Percentiles rank a stretch among this genome's conserved stretches.
These are phyloP conservation scores for Rotaria sp. DNA, from an alignment of 2,888 invertebrate genomes.

Conservation along the genomic window DNA sequence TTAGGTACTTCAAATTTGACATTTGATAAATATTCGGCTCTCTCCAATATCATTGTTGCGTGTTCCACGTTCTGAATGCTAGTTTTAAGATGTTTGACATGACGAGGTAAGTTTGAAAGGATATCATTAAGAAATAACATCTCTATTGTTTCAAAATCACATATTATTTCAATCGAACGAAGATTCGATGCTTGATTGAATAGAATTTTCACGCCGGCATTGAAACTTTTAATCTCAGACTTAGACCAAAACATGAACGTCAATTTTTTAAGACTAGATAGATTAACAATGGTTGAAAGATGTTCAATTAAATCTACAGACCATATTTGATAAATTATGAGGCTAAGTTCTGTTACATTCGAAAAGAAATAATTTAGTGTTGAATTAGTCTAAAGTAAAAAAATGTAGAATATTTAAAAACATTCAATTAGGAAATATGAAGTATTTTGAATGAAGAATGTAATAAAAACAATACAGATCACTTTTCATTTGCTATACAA, in stretches of 20 bases:
- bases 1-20: too few relatives aligned
- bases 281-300: not conserved
- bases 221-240: not conserved
- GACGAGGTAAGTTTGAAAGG: not conserved
- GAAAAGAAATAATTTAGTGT: not conserved
- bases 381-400: not conserved
- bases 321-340: not conserved
- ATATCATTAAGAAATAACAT: not conserved
- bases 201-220: not conserved
- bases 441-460: too few relatives aligned
- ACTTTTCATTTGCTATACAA: too few relatives aligned
- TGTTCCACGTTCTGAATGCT: too few relatives aligned
- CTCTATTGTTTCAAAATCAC: too few relatives aligned
- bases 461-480: too few relatives aligned
- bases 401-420: too few relatives aligned
- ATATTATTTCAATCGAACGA: not conserved
- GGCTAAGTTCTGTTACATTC: not conserved
- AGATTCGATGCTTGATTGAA: not conserved
- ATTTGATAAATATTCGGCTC: too few relatives aligned
- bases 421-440: too few relatives aligned
- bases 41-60: too few relatives aligned
- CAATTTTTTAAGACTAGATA: not conserved
- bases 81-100: not conserved
- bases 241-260: not conserved
- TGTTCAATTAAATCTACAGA: not conserved